A percentile compares a stretch with the other conserved stretches of the same genome.
phyloP scores from a whole-genome alignment of 2,113 vertebrate genomes.

The Gadus chalcogrammus region DNA sequence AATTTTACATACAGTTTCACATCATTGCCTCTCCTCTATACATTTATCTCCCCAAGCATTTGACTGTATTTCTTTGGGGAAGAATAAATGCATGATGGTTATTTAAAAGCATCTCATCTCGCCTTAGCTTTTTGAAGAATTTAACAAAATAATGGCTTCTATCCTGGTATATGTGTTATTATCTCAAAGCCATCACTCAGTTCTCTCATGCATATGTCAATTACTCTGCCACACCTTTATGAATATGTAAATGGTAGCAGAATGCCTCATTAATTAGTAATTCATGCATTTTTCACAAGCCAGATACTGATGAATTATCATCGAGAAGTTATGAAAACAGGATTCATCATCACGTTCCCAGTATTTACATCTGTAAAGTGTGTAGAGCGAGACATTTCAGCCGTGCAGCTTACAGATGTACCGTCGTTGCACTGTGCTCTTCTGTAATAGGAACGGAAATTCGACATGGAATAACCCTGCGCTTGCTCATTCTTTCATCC shows the following conservation, averaged over 20 bases:
- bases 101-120: constrained; percentile 71
- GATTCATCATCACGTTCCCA: constrained; percentile 72
- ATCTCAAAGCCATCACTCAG: constrained; percentile 71
- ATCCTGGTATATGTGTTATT: constrained; percentile 61
- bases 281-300: constrained; percentile 80
- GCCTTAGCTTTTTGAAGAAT: constrained; percentile 65
- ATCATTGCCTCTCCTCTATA: constrained; percentile 71
- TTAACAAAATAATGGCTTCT: constrained; percentile 73
- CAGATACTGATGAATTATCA: constrained; percentile 75
- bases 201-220: constrained; percentile 77
- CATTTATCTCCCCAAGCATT: constrained; percentile 76
- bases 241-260: constrained; percentile 80
- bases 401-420: constrained; percentile 24
- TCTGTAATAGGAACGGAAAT: too few relatives aligned
- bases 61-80: constrained; percentile 71
- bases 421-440: too few relatives aligned
- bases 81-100: constrained; percentile 74
- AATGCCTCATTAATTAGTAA: constrained; percentile 84
- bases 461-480: too few relatives aligned
- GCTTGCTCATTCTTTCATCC: too few relatives aligned
- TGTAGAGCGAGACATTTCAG: constrained; percentile 64
- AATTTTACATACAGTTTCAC: constrained; percentile 80
- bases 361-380: constrained; percentile 67
- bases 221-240: constrained; percentile 79
- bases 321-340: constrained; percentile 56